Conservation (phyloP, 2,888 invertebrate species). For the Lypha dubia region DNA sequence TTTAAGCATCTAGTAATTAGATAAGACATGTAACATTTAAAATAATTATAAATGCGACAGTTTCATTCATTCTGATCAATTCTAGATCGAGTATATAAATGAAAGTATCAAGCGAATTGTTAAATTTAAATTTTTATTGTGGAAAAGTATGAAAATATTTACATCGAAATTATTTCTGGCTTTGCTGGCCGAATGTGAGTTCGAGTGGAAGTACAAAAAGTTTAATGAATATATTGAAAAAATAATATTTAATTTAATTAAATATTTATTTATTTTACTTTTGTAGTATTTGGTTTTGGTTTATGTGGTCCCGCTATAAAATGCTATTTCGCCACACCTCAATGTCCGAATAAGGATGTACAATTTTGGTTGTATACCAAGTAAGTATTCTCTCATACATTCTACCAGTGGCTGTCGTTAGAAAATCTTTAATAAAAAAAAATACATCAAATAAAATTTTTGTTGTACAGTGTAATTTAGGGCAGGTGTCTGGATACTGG, state of each 20-base stretch:
- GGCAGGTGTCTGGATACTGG: no score
- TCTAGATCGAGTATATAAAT: constrained; percentile 44
- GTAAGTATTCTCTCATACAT: no score
- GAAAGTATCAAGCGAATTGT: constrained; percentile 33
- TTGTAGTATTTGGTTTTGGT: constrained; percentile 17
- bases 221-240: neutral
- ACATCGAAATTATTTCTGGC: constrained; percentile 10
- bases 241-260: no score
- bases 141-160: constrained; percentile 55
- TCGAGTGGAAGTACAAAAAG: neutral
- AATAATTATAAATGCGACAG: constrained; percentile 21
- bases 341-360: constrained; percentile 86
- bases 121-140: constrained; percentile 6
- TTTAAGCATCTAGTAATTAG: constrained; percentile 39
- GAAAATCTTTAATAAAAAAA: no score
- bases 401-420: no score
- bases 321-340: constrained; percentile 75
- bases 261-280: neutral
- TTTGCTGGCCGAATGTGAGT: constrained; percentile 48
- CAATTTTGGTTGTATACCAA: constrained; percentile 87
- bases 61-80: constrained; percentile 7
- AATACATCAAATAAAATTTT: no score
- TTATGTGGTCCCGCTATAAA: neutral
- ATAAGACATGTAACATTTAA: constrained; percentile 35
- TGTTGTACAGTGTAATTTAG: neutral